Evolutionary conservation across 2,888 invertebrate genomes (phyloP).

Genomic region (Xanthorhoe designata): DNA sequence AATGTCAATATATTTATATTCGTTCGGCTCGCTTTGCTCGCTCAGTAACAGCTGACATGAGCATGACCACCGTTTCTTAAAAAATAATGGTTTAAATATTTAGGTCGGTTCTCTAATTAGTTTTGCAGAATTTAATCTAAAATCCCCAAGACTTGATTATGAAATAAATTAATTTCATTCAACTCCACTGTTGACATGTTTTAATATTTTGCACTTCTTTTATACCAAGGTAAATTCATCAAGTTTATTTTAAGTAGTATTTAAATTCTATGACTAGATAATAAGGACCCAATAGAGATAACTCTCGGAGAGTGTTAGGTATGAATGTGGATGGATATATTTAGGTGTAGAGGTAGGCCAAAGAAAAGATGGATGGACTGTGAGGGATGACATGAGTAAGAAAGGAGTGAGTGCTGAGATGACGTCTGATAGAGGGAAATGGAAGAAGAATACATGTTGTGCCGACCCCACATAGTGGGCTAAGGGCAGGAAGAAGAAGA

Average conservation of each 20-base stretch:
- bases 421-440: no score
- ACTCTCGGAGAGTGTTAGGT: no score
- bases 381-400: no score
- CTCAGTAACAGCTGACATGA: neutral
- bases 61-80: neutral
- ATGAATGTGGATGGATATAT: no score
- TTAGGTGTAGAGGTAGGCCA: no score
- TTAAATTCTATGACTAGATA: neutral
- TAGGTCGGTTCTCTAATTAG: slow-evolving; percentile 20
- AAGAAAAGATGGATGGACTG: no score
- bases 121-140: slow-evolving; percentile 14
- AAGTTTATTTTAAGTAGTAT: neutral
- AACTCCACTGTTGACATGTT: slow-evolving; percentile 15
- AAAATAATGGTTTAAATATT: neutral
- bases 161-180: slow-evolving; percentile 16
- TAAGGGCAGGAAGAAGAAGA: no score
- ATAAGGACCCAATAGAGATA: neutral
- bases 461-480: no score
- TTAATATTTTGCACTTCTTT: neutral
- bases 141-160: neutral
- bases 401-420: no score
- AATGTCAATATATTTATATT: no score
- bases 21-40: neutral
- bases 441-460: no score
- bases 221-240: neutral